These are phyloP conservation scores for Triplophysa bombifrons DNA, from an alignment of 2,797 vertebrate species.

Conservation along the genomic window DNA sequence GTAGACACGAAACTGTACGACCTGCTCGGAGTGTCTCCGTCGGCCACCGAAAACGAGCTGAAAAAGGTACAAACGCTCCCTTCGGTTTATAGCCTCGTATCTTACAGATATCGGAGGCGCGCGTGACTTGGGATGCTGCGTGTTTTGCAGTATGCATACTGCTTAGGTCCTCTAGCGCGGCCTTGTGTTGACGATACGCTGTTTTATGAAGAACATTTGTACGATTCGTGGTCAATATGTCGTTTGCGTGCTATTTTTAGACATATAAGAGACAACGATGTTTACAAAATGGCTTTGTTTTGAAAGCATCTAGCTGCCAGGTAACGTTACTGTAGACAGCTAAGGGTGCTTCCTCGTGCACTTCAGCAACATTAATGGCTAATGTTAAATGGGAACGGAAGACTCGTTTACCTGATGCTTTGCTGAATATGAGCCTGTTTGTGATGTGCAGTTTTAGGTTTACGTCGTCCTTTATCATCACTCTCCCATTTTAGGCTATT, in stretches of 20 bases:
- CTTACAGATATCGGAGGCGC: not conserved
- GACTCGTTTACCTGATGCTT: slow-evolving; percentile 16
- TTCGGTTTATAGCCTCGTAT: not conserved
- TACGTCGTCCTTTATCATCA: not conserved
- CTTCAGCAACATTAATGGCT: not conserved
- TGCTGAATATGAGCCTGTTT: not conserved
- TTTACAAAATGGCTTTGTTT: not conserved
- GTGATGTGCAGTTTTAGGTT: not conserved
- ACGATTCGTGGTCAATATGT: not conserved
- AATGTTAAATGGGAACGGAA: not conserved
- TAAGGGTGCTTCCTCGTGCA: not conserved
- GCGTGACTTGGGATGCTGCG: slow-evolving; percentile 20
- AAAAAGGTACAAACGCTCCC: slow-evolving; percentile 82
- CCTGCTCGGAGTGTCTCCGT: slow-evolving; percentile 91
- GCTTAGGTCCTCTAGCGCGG: not conserved
- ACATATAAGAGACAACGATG: not conserved
- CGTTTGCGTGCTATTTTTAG: not conserved
- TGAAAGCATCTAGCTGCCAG: not conserved
- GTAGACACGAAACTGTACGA: slow-evolving; percentile 95
- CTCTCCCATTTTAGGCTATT: not conserved
- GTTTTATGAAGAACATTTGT: not conserved
- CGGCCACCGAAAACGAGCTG: slow-evolving; percentile 91
- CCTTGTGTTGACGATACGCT: not conserved
- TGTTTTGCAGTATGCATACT: slow-evolving; percentile 17
- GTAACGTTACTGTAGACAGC: not conserved